Percentiles rank a stretch among this genome's conserved stretches.
Conservation (phyloP, 2,113 vertebrate genomes). For the Microcebus lehilahytsara region DNA sequence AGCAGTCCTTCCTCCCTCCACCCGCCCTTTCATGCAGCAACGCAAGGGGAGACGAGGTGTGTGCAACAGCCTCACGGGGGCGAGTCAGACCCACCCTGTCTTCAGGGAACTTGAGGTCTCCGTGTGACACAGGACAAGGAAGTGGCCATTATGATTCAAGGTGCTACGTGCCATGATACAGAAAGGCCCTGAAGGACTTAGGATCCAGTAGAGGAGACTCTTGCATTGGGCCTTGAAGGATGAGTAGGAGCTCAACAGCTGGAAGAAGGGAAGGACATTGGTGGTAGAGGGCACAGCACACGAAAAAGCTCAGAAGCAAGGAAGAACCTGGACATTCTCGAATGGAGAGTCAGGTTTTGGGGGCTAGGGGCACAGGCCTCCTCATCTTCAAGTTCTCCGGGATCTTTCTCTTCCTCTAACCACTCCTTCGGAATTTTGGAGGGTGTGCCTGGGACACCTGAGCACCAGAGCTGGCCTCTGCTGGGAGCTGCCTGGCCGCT, state of each 20-base stretch:
- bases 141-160: background rate
- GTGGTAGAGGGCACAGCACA: too few species aligned
- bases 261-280: background rate
- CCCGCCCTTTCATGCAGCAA: rapidly evolving
- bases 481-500: background rate
- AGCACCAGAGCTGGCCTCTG: background rate
- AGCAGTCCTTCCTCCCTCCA: rapidly evolving
- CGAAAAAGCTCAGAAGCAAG: too few species aligned
- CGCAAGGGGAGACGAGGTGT: background rate
- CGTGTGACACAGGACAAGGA: background rate
- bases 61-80: background rate
- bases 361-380: background rate
- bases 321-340: background rate
- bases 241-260: background rate
- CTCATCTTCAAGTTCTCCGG: background rate
- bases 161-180: background rate
- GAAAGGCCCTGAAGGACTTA: background rate
- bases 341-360: background rate
- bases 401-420: background rate
- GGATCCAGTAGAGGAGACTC: background rate
- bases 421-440: background rate
- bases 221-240: background rate
- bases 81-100: background rate
- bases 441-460: background rate
- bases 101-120: background rate